These are phyloP conservation scores for Aptenodytes forsteri DNA, from an alignment of 2,113 vertebrate genomes.

Conservation along the genomic window DNA sequence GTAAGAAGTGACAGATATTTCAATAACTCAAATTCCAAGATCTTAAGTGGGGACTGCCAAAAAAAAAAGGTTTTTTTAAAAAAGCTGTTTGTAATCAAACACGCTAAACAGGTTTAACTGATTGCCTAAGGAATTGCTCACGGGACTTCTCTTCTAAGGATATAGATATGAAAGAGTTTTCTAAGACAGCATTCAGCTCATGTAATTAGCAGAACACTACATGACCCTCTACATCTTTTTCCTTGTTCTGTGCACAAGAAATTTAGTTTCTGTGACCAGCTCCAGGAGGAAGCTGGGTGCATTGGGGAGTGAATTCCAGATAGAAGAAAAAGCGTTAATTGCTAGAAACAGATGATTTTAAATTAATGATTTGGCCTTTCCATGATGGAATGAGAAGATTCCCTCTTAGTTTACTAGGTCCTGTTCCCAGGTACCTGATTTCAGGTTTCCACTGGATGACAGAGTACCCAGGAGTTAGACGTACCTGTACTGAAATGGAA, in stretches of 20 bases:
- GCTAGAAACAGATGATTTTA: not conserved
- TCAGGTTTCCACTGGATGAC: not conserved
- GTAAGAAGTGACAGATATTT: not conserved
- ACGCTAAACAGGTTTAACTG: not conserved
- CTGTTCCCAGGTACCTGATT: not conserved
- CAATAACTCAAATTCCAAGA: not conserved
- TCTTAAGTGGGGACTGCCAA: not conserved
- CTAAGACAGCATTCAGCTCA: not conserved
- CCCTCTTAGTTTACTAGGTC: not conserved
- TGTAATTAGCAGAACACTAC: not conserved
- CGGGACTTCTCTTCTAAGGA: not conserved
- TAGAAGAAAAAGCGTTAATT: not conserved
- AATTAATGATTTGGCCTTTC: not conserved
- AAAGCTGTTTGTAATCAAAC: not conserved
- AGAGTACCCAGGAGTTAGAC: not conserved
- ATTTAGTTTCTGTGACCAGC: not conserved
- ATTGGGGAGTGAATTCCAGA: not conserved
- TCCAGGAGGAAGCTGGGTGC: not conserved
- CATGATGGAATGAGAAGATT: not conserved
- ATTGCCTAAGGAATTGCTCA: not conserved
- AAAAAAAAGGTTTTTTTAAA: not conserved
- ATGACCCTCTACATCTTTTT: not conserved
- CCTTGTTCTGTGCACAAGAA: not conserved
- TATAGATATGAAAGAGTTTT: not conserved
- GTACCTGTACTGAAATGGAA: not conserved